A percentile compares a stretch with the other conserved stretches of the same genome.
Conservation (phyloP, 2,797 vertebrate species). For the Mus caroli region DNA sequence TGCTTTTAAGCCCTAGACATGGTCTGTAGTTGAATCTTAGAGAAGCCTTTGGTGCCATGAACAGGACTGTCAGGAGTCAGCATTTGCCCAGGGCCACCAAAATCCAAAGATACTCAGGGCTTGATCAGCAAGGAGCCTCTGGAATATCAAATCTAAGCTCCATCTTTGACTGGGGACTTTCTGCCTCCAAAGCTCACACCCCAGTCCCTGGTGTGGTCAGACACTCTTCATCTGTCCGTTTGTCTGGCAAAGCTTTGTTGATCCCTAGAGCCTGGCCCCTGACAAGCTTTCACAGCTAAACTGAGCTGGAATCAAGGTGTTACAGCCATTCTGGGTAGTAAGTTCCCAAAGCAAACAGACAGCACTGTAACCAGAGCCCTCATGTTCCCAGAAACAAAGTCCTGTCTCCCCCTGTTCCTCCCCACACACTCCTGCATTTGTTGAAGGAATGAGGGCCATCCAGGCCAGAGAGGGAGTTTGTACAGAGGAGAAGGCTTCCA, state of each 20-base stretch:
- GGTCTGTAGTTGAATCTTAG: neutral
- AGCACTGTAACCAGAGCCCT: neutral
- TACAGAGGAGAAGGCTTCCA: too few species aligned
- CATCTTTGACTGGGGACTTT: too few species aligned
- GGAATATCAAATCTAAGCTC: neutral
- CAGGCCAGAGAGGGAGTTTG: neutral
- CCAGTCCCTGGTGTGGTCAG: fast-evolving
- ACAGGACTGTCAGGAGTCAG: fast-evolving
- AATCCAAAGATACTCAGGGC: neutral
- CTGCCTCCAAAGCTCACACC: neutral
- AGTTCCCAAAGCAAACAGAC: neutral
- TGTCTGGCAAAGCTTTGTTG: neutral
- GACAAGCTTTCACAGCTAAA: neutral
- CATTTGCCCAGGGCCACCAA: fast-evolving
- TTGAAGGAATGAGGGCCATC: fast-evolving
- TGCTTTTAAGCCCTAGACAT: fast-evolving
- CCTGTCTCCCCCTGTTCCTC: neutral
- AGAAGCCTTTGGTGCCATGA: too few species aligned
- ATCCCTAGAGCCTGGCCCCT: fast-evolving
- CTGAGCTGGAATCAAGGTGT: too few species aligned
- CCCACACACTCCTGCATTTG: fast-evolving
- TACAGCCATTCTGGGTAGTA: fast-evolving
- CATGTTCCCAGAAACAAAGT: neutral
- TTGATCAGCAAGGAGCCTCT: too few species aligned
- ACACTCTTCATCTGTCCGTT: fast-evolving